Base-by-base conservation (phyloP, 2,797 vertebrate genomes). In the Gymnoscopelus braueri region DNA sequence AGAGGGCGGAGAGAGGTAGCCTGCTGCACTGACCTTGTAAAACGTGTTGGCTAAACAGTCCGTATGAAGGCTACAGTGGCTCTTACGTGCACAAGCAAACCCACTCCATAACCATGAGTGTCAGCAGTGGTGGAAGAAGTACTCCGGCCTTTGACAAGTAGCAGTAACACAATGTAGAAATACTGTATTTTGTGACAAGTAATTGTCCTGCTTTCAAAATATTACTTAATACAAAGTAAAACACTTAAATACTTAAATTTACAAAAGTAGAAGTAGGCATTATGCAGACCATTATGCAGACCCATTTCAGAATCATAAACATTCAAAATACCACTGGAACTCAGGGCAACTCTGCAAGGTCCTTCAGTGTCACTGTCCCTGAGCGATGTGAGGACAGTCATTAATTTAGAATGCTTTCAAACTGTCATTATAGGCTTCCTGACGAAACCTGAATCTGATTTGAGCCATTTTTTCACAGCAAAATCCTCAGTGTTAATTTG, bases 391-490 rank as follows among this genome's bases (percentile, higher is more conserved):
- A 63, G 39, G n/a, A 58, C 1, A 65, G 69, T 55, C 39, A 59
- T 69, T 80, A 61, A 67, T 54, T 71, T n/a, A 53, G 72, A 39
- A 44, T 13, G 47, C 69, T 72, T 79, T 74, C 68, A 69, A 55
- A 74, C 63, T 79, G 24, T 65, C 35, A 78, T 63, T 69, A 75
- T 70, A 80, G 75, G 66, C 69, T 60, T 56, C 47, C 47, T 74
- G 53, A 71, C 66, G 76, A 84, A 78, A 7, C 3, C 5, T 72
- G 49, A 72, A 84, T 82, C 60, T 66, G 24, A 83, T 73, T 72
- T 68, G 35, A 74, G 32, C 65, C 68, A 69, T 77, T 79, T 19
- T 19, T 74, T 58, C 35, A 39, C 35, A 39, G 35, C 35, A 39
- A 39, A 5, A 39, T 32, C 32, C 32, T 32, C 32, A 32, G 32